Percentiles rank a stretch among this genome's conserved stretches.
Evolutionary conservation across 2,113 vertebrate species (phyloP).

Genomic region (Atrichornis clamosus): DNA sequence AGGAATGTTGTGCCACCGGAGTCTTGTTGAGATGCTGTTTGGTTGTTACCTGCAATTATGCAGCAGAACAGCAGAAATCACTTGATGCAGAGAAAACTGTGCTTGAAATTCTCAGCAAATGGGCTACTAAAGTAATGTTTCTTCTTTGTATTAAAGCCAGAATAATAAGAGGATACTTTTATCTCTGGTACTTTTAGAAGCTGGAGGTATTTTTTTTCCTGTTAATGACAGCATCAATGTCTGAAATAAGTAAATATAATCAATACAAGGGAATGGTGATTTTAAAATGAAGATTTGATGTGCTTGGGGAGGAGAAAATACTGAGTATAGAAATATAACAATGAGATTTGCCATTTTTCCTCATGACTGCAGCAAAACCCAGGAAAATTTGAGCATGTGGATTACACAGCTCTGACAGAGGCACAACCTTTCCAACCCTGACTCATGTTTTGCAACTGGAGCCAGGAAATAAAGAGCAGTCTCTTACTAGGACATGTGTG

Average conservation of each 20-base stretch:
- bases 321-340: background rate
- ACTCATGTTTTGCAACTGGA: slow-evolving; percentile 47
- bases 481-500: slow-evolving; percentile 29
- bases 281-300: background rate
- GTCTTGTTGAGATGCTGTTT: background rate
- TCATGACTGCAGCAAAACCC: background rate
- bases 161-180: background rate
- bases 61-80: background rate
- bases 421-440: slow-evolving; percentile 29
- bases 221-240: background rate
- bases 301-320: background rate
- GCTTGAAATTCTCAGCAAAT: background rate
- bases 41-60: background rate
- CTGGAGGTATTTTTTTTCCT: background rate
- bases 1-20: background rate
- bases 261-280: background rate
- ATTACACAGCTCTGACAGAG: background rate
- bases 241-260: background rate
- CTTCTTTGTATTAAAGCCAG: background rate
- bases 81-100: background rate
- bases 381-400: background rate
- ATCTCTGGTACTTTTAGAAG: background rate
- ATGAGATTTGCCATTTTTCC: background rate
- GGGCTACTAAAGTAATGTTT: background rate
- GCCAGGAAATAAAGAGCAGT: slow-evolving; percentile 48